Evolutionary conservation across 1,140 invertebrate genomes (phyloP).

Genomic region (Liolophura sinensis): DNA sequence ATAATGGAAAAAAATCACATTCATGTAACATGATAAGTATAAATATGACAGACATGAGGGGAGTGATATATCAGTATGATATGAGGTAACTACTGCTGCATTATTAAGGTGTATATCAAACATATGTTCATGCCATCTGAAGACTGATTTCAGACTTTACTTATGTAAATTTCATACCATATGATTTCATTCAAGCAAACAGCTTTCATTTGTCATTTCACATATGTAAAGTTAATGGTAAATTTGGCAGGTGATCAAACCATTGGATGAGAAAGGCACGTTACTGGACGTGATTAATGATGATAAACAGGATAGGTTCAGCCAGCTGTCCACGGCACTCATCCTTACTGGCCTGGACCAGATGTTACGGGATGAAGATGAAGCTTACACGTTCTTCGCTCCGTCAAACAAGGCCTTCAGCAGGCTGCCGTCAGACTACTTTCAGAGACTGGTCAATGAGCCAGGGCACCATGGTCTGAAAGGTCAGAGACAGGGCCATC

Average conservation of each 20-base stretch:
- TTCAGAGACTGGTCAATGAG: conserved; percentile 9
- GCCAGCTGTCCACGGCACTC: conserved; percentile 65
- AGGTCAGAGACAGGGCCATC: too few relatives aligned
- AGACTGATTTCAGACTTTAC: too few relatives aligned
- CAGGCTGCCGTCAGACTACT: conserved; percentile 22
- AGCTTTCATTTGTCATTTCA: neutral
- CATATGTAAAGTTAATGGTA: too few relatives aligned
- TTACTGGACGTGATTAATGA: conserved; percentile 38
- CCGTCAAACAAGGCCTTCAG: conserved; percentile 35
- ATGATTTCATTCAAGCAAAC: too few relatives aligned
- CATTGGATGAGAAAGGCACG: conserved; percentile 25
- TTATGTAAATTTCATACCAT: too few relatives aligned
- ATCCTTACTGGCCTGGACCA: conserved; percentile 27
- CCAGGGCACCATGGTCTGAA: neutral
- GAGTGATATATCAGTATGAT: too few relatives aligned
- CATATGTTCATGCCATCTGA: too few relatives aligned
- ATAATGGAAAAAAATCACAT: too few relatives aligned
- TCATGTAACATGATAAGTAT: too few relatives aligned
- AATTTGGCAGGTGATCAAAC: conserved; percentile 31
- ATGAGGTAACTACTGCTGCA: too few relatives aligned
- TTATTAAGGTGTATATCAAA: too few relatives aligned
- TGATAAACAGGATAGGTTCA: conserved; percentile 63
- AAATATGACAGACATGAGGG: too few relatives aligned
- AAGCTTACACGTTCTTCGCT: conserved; percentile 30
- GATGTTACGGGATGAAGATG: conserved; percentile 10